phyloP scores from a whole-genome alignment of 2,888 invertebrate species.

The Ecliptopera silaceata region DNA sequence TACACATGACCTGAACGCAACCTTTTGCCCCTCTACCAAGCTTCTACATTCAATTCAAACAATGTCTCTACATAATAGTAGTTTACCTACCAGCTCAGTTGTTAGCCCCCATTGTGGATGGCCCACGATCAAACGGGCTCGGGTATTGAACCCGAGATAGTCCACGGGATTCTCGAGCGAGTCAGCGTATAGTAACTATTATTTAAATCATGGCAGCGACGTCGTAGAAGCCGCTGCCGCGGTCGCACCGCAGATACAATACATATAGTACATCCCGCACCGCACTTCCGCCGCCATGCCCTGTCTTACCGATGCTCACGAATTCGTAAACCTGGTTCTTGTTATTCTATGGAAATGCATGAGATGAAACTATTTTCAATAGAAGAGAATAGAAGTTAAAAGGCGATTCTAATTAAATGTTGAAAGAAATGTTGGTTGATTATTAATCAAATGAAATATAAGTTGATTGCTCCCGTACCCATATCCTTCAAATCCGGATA shows the following conservation, averaged over 20 bases:
- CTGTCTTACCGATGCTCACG: constrained; percentile 53
- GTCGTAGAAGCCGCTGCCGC: not conserved
- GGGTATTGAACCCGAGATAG: constrained; percentile 72
- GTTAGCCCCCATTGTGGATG: constrained; percentile 57
- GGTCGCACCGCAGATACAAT: too few species aligned
- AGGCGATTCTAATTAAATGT: too few species aligned
- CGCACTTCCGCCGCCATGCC: constrained; percentile 31
- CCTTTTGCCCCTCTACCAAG: not conserved
- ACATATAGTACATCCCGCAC: too few species aligned
- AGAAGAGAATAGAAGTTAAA: too few species aligned
- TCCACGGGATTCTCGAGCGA: constrained; percentile 57
- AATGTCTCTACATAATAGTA: constrained; percentile 1
- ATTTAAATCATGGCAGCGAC: not conserved
- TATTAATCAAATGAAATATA: too few species aligned
- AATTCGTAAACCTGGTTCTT: constrained; percentile 49
- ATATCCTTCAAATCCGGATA: too few species aligned
- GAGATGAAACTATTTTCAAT: too few species aligned
- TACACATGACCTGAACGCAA: not conserved
- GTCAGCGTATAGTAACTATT: not conserved
- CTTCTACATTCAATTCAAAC: constrained; percentile 3
- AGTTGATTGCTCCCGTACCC: too few species aligned
- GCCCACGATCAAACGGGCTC: constrained; percentile 59
- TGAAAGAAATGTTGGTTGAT: too few species aligned
- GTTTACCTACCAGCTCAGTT: constrained; percentile 49
- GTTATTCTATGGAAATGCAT: constrained; percentile 29